A percentile compares a stretch with the other conserved stretches of the same genome.
Conservation (phyloP, 2,113 vertebrate genomes). For the Ascaphus truei region DNA sequence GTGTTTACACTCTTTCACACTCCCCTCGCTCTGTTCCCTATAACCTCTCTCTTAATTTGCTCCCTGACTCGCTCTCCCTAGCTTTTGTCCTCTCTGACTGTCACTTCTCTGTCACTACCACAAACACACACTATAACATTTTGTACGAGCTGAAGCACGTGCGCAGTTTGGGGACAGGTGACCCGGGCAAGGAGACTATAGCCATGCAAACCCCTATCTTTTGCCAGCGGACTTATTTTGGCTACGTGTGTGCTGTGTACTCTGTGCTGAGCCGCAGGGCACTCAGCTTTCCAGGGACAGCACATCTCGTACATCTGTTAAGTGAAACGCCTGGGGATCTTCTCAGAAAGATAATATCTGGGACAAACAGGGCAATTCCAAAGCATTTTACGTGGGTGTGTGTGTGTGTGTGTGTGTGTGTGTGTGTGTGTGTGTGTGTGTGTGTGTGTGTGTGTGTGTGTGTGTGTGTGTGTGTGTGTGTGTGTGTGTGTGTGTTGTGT, state of each 20-base stretch:
- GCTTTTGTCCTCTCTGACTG: too few relatives aligned
- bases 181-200: neutral
- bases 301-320: neutral
- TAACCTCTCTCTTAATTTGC: too few relatives aligned
- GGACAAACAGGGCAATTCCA: neutral
- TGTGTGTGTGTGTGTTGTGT: too few relatives aligned
- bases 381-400: neutral
- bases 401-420: neutral
- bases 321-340: neutral
- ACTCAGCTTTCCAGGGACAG: neutral
- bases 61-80: too few relatives aligned
- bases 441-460: too few relatives aligned
- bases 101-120: too few relatives aligned
- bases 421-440: too few relatives aligned
- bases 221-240: neutral
- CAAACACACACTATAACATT: neutral
- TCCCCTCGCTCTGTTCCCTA: too few relatives aligned
- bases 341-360: conserved; percentile 4
- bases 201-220: neutral
- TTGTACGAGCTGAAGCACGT: too few relatives aligned
- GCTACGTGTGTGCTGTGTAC: neutral
- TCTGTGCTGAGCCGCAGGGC: neutral
- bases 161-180: neutral
- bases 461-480: too few relatives aligned
- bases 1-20: too few relatives aligned